phyloP scores from a whole-genome alignment of 2,797 vertebrate species.

The Galago senegalensis region DNA sequence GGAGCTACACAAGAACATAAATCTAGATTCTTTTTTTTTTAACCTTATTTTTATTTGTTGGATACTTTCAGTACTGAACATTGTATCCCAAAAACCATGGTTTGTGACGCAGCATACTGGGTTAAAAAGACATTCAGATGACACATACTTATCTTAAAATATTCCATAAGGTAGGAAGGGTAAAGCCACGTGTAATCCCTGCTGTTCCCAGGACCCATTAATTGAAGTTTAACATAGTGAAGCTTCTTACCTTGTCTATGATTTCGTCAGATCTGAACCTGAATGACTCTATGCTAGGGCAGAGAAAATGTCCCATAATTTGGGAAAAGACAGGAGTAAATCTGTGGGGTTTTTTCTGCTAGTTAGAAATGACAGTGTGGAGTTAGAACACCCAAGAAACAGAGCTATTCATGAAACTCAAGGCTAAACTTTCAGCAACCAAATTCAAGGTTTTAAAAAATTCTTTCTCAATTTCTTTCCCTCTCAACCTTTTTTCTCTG shows the following conservation, averaged over 20 bases:
- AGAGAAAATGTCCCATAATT: conserved; percentile 31
- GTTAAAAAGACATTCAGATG: conserved; percentile 17
- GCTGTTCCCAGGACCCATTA: background rate
- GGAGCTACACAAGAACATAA: background rate
- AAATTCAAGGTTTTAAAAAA: background rate
- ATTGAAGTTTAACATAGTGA: background rate
- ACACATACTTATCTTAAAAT: background rate
- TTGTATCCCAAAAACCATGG: background rate
- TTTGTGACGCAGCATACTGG: background rate
- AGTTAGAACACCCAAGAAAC: background rate
- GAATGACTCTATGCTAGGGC: background rate
- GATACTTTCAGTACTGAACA: background rate
- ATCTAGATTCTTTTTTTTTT: background rate
- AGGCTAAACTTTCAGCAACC: background rate
- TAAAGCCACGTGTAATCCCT: background rate
- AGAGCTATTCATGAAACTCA: background rate
- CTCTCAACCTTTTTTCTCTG: background rate
- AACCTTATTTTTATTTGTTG: background rate
- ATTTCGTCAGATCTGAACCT: background rate
- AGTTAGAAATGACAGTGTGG: background rate
- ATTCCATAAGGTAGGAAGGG: background rate
- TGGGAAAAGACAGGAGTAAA: conserved; percentile 15
- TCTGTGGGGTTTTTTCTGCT: background rate
- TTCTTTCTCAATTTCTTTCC: background rate
- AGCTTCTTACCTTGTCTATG: background rate